A percentile compares a stretch with the other conserved stretches of the same genome.
Conservation (phyloP, 2,888 invertebrate genomes). For the Tenthredo livida region DNA sequence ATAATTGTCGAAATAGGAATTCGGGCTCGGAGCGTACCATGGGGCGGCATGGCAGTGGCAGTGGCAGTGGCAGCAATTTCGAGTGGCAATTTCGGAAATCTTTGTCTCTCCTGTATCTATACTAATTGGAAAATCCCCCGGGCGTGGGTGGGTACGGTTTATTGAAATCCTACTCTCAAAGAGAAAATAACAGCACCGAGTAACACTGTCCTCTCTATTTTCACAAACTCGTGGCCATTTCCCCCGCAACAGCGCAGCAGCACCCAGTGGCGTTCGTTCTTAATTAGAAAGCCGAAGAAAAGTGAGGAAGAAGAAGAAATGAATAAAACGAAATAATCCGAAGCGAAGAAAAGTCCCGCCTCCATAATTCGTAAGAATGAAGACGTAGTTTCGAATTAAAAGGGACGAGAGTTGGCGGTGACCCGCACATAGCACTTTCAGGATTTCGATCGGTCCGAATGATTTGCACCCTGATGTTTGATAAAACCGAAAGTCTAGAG, state of each 20-base stretch:
- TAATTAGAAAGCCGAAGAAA: slow-evolving; percentile 5
- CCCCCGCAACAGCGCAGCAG: background rate
- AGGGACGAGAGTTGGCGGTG: no score
- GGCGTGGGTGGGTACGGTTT: slow-evolving; percentile 12
- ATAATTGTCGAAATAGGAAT: slow-evolving; percentile 5
- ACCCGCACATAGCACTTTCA: no score
- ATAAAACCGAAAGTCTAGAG: background rate
- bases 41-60: no score
- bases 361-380: no score
- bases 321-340: background rate
- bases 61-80: background rate
- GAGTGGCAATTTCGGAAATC: slow-evolving; percentile 24
- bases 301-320: background rate
- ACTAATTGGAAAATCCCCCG: slow-evolving; percentile 32
- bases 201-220: background rate
- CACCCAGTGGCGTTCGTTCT: background rate
- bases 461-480: background rate
- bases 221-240: background rate
- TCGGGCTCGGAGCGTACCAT: background rate
- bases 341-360: no score
- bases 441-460: background rate
- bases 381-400: no score
- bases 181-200: slow-evolving; percentile 9
- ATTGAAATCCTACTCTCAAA: slow-evolving; percentile 19
- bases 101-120: slow-evolving; percentile 16